These are phyloP conservation scores for Melanotaenia pygmaea DNA, from an alignment of 2,797 vertebrate species.

Conservation along the genomic window DNA sequence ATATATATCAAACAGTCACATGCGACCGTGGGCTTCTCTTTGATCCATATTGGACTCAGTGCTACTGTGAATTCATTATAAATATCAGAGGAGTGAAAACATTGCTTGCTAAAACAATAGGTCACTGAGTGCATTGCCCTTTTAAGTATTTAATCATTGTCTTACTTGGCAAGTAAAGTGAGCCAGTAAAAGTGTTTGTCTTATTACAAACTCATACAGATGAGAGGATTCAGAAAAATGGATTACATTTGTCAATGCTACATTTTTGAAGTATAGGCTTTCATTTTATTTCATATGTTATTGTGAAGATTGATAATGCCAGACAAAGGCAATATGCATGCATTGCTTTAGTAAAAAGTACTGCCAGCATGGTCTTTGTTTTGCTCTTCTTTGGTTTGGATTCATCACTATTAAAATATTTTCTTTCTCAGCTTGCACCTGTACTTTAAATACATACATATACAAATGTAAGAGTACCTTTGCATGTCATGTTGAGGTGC, in stretches of 20 bases:
- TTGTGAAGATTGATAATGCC: background rate
- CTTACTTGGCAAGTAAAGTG: slow-evolving; percentile 14
- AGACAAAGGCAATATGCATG: background rate
- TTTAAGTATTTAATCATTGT: slow-evolving; percentile 22
- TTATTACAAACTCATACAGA: background rate
- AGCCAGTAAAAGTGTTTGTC: slow-evolving; percentile 16
- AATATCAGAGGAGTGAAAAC: slow-evolving; percentile 52
- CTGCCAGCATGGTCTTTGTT: background rate
- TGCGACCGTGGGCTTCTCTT: slow-evolving; percentile 39
- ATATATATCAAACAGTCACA: slow-evolving; percentile 11
- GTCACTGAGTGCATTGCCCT: slow-evolving; percentile 26
- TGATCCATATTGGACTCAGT: slow-evolving; percentile 43
- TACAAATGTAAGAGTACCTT: background rate
- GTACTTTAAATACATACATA: background rate
- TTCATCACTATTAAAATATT: background rate
- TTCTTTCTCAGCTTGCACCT: background rate
- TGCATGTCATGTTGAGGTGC: background rate
- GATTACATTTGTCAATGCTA: background rate
- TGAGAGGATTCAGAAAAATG: background rate
- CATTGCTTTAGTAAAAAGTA: background rate
- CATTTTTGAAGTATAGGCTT: background rate
- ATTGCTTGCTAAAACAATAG: slow-evolving; percentile 50
- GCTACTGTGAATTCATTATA: slow-evolving; percentile 62
- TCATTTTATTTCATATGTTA: background rate
- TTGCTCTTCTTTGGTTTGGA: background rate